Base-by-base conservation (phyloP, 2,888 invertebrate species). In the Lamproptera curius region DNA sequence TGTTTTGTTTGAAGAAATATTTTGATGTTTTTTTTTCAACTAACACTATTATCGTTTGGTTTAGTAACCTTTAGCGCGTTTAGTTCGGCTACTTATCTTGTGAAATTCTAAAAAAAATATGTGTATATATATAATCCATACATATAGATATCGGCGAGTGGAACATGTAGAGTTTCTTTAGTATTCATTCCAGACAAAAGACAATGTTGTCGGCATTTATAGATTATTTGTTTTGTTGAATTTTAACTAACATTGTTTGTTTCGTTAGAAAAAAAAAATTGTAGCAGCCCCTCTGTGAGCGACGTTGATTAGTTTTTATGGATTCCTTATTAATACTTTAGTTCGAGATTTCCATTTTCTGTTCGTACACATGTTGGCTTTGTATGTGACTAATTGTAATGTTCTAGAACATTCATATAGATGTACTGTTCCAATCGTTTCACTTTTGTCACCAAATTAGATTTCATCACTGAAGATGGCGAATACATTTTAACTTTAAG, bases 121-220 rank as follows among this genome's bases (percentile, higher is more conserved):
- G 20, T 20, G 4, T 20, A 20, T 11, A 31, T 31, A 5, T 31
- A 1, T 31, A 31, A 31, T 31, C n/a, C 13, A 31, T 31, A 11
- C n/a, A 13, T 31, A 31, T 70, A 70, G 62, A 63, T 61, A 63
- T 65, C 59, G 60, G 60, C 61, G 62, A 68, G 65, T 73, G 65
- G 68, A 76, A 72, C 60, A 70, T 56, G n/a, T 56, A 59, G 65
- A 65, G 59, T 65, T 64, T 63, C 59, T 61, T 63, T 71, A 77
- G 82, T 82, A 81, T 9, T 87, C 86, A 87, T 87, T 87, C 86
- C 86, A 86, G 81, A 81, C 79, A 85, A 87, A 86, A 87, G 86
- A 86, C 85, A 85, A 75, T 74, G 69, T 80, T 83, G 85, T 84
- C 86, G 74, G 86, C 86, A 87, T 87, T 87, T 87, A 87, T 87